phyloP scores from a whole-genome alignment of 2,888 invertebrate genomes.

The Aporophyla lueneburgensis region DNA sequence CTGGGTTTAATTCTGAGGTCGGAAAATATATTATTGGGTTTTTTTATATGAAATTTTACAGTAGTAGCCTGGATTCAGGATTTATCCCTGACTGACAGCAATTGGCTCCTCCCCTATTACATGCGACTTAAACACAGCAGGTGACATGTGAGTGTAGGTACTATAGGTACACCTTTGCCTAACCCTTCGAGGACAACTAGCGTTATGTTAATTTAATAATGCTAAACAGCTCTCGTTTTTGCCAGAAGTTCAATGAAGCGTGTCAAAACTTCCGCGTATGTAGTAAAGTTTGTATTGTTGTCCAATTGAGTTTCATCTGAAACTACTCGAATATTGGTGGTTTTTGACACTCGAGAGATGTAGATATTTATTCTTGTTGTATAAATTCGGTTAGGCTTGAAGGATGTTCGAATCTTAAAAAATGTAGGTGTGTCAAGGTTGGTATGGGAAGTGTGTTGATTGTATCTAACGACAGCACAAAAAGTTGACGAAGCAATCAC shows the following conservation, averaged over 20 bases:
- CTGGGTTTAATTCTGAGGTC: no score
- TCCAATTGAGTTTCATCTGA: slow-evolving; percentile 12
- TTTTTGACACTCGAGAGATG: slow-evolving; percentile 6
- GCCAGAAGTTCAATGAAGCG: slow-evolving; percentile 12
- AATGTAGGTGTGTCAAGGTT: neutral
- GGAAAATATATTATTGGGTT: no score
- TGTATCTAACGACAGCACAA: neutral
- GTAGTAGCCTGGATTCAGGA: no score
- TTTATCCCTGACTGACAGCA: no score
- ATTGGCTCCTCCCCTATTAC: no score
- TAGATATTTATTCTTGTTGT: slow-evolving; percentile 8
- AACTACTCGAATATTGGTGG: neutral
- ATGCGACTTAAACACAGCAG: no score
- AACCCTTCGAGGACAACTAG: no score
- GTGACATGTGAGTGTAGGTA: no score
- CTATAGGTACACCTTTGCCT: no score
- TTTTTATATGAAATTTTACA: no score
- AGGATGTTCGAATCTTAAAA: neutral
- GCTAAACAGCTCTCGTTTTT: slow-evolving; percentile 12
- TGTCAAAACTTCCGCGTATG: slow-evolving; percentile 28
- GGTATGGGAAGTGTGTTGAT: neutral
- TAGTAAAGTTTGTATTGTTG: slow-evolving; percentile 25
- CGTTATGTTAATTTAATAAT: neutral
- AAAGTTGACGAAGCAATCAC: neutral
- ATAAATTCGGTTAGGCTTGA: neutral